Conservation (phyloP, 2,113 vertebrate genomes). For the Lycaon pictus region DNA sequence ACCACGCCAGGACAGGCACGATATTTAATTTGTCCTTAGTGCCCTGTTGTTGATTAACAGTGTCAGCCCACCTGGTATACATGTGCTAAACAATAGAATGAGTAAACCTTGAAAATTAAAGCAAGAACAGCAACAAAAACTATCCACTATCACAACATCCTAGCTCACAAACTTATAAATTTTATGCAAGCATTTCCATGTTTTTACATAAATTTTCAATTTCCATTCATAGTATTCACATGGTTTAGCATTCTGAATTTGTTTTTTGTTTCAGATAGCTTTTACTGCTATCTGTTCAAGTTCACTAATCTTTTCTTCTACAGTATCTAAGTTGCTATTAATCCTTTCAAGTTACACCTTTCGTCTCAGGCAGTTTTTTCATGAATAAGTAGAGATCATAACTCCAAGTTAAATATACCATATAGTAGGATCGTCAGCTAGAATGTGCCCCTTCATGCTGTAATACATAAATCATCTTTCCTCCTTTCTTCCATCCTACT, state of each 20-base stretch:
- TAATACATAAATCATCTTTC: not conserved
- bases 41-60: not conserved
- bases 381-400: not conserved
- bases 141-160: not conserved
- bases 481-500: not conserved
- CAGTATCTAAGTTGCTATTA: not conserved
- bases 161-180: not conserved
- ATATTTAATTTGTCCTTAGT: not conserved
- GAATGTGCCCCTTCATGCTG: not conserved
- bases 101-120: slow-evolving; percentile 45
- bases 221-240: not conserved
- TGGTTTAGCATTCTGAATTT: not conserved
- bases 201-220: not conserved
- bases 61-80: not conserved
- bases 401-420: not conserved
- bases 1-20: not conserved
- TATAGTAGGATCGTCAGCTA: not conserved
- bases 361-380: not conserved
- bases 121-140: not conserved
- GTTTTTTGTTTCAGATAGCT: not conserved
- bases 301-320: slow-evolving; percentile 4
- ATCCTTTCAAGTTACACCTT: not conserved
- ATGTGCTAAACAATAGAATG: not conserved
- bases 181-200: not conserved
- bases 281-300: not conserved